A percentile compares a stretch with the other conserved stretches of the same genome.
Conservation (phyloP, 2,113 vertebrate genomes). For the Daboia siamensis region DNA sequence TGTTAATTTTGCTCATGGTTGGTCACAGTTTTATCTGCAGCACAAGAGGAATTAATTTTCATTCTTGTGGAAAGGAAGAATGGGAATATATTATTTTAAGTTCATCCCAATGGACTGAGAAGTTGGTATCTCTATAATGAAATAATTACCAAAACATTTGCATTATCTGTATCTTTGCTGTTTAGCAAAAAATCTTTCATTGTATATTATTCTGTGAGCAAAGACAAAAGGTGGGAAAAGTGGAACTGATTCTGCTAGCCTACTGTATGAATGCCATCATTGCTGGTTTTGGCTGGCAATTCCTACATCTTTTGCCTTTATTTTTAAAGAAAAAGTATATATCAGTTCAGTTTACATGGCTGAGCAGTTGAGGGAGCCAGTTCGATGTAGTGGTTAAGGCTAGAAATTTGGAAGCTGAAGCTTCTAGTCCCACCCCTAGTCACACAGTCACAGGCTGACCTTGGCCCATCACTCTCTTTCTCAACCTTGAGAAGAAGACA, state of each 20-base stretch:
- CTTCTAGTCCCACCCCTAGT: not conserved
- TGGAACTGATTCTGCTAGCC: not conserved
- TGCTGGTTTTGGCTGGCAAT: not conserved
- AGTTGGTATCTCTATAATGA: constrained; percentile 32
- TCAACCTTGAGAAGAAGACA: not conserved
- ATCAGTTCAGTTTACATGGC: no score
- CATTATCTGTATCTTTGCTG: not conserved
- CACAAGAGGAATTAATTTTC: constrained; percentile 30
- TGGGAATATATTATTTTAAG: constrained; percentile 19
- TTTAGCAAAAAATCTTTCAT: constrained; percentile 29
- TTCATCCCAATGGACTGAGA: constrained; percentile 3
- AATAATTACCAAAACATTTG: constrained; percentile 26
- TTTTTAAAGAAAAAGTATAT: no score
- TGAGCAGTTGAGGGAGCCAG: no score
- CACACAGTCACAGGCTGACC: not conserved
- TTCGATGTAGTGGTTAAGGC: no score
- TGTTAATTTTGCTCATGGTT: constrained; percentile 24
- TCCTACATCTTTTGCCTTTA: not conserved
- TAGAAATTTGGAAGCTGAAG: no score
- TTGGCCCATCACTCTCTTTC: not conserved
- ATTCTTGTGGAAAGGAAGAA: constrained; percentile 38
- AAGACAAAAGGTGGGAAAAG: not conserved
- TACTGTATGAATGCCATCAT: not conserved
- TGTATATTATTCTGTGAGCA: constrained; percentile 22
- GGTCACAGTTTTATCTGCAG: constrained; percentile 34